phyloP scores from a whole-genome alignment of 23 tunicate genomes.

The Botrylloides violaceus region DNA sequence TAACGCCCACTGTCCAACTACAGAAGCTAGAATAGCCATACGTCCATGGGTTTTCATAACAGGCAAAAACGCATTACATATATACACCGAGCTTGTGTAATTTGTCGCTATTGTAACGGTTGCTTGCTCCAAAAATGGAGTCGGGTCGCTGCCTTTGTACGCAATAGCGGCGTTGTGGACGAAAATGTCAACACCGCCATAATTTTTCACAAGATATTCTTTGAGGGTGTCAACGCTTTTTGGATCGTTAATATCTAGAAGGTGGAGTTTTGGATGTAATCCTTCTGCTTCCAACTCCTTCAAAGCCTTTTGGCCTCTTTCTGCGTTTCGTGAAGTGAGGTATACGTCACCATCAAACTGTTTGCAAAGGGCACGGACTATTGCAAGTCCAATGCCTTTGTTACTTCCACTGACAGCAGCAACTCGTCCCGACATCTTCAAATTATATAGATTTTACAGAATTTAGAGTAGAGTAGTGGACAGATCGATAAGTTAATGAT shows the following conservation, averaged over 20 bases:
- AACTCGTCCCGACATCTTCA: constrained; percentile 17
- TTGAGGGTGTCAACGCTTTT: constrained; percentile 33
- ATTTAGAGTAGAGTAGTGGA: too few species aligned
- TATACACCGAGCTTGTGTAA: constrained; percentile 28
- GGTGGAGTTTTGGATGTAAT: constrained; percentile 57
- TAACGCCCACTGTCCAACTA: constrained; percentile 24
- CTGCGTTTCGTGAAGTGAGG: constrained; percentile 61
- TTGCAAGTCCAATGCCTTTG: constrained; percentile 83
- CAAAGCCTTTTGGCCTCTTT: constrained; percentile 59
- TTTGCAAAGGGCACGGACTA: constrained; percentile 67
- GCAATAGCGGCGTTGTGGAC: constrained; percentile 89
- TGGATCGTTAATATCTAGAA: constrained; percentile 57
- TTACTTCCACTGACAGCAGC: constrained; percentile 77
- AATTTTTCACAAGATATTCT: constrained; percentile 19
- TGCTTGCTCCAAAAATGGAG: constrained; percentile 68
- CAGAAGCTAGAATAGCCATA: constrained; percentile 58
- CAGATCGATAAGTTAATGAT: too few species aligned
- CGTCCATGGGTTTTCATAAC: constrained; percentile 52
- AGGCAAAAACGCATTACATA: constrained; percentile 45
- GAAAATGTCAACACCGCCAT: constrained; percentile 88
- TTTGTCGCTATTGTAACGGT: constrained; percentile 55
- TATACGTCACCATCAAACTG: constrained; percentile 66
- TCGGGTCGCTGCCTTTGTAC: constrained; percentile 40
- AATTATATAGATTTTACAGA: too few species aligned
- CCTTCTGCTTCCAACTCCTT: constrained; percentile 59